phyloP scores from a whole-genome alignment of 2,113 vertebrate genomes.

The Brienomyrus brachyistius region DNA sequence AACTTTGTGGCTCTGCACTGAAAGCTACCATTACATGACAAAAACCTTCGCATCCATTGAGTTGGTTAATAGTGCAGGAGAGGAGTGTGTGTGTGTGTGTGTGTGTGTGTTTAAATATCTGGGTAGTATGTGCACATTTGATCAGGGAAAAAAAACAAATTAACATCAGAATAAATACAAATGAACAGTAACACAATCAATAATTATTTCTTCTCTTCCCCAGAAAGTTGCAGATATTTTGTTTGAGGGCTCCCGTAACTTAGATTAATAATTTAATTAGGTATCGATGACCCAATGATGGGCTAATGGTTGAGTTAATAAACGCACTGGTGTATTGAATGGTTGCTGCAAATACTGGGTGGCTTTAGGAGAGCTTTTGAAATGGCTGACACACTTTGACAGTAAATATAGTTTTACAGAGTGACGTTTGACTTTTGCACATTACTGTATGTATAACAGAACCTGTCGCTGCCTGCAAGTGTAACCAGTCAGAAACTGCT shows the following conservation, averaged over 20 bases:
- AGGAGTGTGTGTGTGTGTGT: background rate
- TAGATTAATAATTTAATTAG: background rate
- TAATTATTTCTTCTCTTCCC: background rate
- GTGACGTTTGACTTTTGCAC: background rate
- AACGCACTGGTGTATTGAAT: background rate
- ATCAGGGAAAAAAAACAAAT: background rate
- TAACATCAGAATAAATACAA: background rate
- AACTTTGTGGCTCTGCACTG: background rate
- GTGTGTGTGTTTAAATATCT: background rate
- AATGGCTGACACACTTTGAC: background rate
- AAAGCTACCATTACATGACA: background rate
- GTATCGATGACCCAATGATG: background rate
- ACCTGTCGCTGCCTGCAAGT: background rate
- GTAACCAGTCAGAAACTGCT: slow-evolving; percentile 14
- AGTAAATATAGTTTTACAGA: background rate
- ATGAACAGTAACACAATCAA: background rate
- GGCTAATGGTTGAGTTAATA: background rate
- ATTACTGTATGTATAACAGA: background rate
- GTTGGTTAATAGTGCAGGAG: background rate
- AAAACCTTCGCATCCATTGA: background rate
- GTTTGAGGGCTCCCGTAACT: background rate
- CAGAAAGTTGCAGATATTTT: background rate
- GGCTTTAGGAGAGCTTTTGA: background rate
- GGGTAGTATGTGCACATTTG: background rate
- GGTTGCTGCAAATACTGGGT: background rate